A percentile compares a stretch with the other conserved stretches of the same genome.
phyloP scores from a whole-genome alignment of 1,140 invertebrate genomes.

The Nilaparvata lugens region DNA sequence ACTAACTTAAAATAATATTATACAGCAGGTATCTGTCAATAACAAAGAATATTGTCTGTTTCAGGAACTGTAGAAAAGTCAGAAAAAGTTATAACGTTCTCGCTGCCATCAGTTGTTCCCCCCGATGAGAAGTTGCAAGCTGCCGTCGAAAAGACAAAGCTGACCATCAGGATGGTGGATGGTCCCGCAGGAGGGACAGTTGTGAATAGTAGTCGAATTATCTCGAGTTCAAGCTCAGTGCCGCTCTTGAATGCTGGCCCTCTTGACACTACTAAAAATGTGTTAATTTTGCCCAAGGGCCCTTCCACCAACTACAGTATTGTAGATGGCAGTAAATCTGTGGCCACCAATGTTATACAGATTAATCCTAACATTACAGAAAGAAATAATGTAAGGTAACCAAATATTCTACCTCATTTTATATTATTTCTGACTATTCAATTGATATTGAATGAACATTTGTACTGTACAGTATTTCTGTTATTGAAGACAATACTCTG shows the following conservation, averaged over 20 bases:
- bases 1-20: too few relatives aligned
- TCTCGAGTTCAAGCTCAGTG: neutral
- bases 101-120: too few relatives aligned
- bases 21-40: too few relatives aligned
- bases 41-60: too few relatives aligned
- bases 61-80: too few relatives aligned
- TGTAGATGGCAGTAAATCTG: neutral
- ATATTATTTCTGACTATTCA: too few relatives aligned
- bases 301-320: neutral
- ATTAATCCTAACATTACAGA: slow-evolving; percentile 4
- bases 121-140: neutral
- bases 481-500: too few relatives aligned
- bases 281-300: neutral
- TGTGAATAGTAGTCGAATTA: neutral
- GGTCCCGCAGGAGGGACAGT: neutral
- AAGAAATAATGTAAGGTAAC: too few relatives aligned
- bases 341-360: slow-evolving; percentile 12
- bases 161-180: neutral
- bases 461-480: too few relatives aligned
- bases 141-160: neutral
- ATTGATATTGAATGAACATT: too few relatives aligned
- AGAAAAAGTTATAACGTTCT: too few relatives aligned
- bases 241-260: neutral
- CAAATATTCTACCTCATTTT: too few relatives aligned
- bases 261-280: neutral